These are phyloP conservation scores for Sycon ciliatum DNA, from an alignment of 37 sponge, comb jelly and placozoan genomes.

Conservation along the genomic window DNA sequence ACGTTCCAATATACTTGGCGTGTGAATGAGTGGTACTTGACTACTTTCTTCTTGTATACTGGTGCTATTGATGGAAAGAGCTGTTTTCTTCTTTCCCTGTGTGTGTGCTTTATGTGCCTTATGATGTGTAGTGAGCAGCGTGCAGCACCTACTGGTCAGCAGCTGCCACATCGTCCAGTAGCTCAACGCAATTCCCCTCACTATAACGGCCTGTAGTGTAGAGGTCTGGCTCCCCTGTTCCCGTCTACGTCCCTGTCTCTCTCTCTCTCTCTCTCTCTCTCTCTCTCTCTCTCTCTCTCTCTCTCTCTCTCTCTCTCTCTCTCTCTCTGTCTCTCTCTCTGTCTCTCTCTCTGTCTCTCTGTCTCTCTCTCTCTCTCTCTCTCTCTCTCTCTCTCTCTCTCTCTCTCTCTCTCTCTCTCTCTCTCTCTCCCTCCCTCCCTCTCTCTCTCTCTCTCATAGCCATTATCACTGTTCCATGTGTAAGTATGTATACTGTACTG, in stretches of 20 bases:
- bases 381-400: not conserved
- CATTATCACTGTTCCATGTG: too few relatives aligned
- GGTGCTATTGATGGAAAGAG: not conserved
- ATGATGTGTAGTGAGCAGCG: too few relatives aligned
- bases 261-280: not conserved
- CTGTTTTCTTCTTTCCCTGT: too few relatives aligned
- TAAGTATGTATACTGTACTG: too few relatives aligned
- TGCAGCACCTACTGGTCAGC: too few relatives aligned
- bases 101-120: too few relatives aligned
- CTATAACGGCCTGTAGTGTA: too few relatives aligned
- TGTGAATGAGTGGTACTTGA: not conserved
- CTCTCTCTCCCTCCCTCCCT: too few relatives aligned
- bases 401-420: not conserved
- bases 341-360: not conserved
- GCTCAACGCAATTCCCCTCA: too few relatives aligned
- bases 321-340: not conserved
- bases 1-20: not conserved
- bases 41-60: conserved; percentile 1
- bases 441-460: too few relatives aligned
- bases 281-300: not conserved
- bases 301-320: not conserved
- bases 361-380: not conserved
- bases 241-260: not conserved
- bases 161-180: too few relatives aligned
- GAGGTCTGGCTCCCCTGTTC: too few relatives aligned